These are phyloP conservation scores for Drymonia ruficornis DNA, from an alignment of 2,888 invertebrate genomes.

Conservation along the genomic window DNA sequence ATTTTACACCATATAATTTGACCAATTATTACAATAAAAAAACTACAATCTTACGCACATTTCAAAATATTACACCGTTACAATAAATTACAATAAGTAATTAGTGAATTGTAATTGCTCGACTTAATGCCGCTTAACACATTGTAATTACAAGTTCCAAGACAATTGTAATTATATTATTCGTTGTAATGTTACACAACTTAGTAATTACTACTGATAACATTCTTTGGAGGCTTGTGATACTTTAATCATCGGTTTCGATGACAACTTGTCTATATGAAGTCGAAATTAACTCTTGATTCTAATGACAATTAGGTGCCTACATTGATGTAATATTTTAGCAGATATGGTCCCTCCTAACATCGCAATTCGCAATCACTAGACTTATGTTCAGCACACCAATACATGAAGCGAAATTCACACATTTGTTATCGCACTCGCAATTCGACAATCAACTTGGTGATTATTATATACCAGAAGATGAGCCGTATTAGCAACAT, in stretches of 20 bases:
- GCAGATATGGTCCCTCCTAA: too few relatives aligned
- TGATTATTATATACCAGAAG: too few relatives aligned
- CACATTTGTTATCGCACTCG: too few relatives aligned
- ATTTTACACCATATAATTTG: background rate
- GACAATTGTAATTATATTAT: conserved; percentile 32
- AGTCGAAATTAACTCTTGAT: background rate
- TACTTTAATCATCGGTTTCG: conserved; percentile 19
- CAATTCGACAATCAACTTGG: too few relatives aligned
- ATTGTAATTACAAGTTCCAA: conserved; percentile 26
- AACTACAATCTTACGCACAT: background rate
- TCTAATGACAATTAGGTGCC: background rate
- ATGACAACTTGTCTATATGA: conserved; percentile 3
- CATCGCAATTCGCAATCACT: too few relatives aligned
- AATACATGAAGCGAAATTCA: too few relatives aligned
- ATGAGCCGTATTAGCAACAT: too few relatives aligned
- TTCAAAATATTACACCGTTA: conserved; percentile 36
- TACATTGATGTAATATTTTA: too few relatives aligned
- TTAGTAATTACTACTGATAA: conserved; percentile 17
- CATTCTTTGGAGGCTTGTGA: background rate
- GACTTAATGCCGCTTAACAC: conserved; percentile 6
- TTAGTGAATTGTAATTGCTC: conserved; percentile 34
- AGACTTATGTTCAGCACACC: too few relatives aligned
- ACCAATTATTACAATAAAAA: background rate
- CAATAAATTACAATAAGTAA: conserved; percentile 31
- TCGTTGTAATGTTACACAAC: conserved; percentile 26